Percentiles rank a stretch among this genome's conserved stretches.
Conservation (phyloP, 2,797 vertebrate genomes). For the Ptychobarbus kaznakovi region DNA sequence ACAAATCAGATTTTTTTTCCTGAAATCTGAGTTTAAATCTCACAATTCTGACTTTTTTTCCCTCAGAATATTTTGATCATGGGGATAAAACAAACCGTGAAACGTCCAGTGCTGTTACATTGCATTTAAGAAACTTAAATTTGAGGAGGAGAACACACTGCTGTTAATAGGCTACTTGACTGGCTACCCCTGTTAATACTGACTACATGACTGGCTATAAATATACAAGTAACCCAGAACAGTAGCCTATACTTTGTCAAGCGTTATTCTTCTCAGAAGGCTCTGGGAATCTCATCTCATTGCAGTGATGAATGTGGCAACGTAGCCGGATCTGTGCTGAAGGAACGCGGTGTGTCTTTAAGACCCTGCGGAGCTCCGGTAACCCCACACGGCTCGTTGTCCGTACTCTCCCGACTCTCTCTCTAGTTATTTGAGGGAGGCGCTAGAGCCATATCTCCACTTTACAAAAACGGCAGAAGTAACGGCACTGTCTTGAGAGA, state of each 20-base stretch:
- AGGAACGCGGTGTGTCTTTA: slow-evolving; percentile 71
- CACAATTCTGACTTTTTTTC: neutral
- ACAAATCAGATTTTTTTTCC: neutral
- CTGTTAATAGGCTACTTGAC: neutral
- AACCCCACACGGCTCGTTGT: slow-evolving; percentile 77
- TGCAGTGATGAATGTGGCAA: slow-evolving; percentile 13
- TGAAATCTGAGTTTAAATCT: neutral
- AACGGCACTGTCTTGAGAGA: slow-evolving; percentile 71
- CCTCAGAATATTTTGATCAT: neutral
- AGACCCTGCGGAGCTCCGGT: slow-evolving; percentile 79
- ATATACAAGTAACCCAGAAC: neutral
- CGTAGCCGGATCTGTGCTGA: neutral
- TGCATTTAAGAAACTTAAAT: neutral
- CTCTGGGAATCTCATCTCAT: neutral
- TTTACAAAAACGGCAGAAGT: slow-evolving; percentile 76
- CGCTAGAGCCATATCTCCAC: slow-evolving; percentile 81
- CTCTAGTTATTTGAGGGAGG: slow-evolving; percentile 81
- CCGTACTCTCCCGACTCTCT: slow-evolving; percentile 79
- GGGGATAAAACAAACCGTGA: neutral
- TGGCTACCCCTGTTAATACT: neutral
- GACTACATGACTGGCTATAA: neutral
- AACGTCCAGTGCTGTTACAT: neutral
- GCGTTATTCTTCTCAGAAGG: neutral
- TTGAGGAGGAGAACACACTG: neutral
- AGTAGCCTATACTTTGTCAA: neutral